Percentiles rank a stretch among this genome's conserved stretches.
Evolutionary conservation across 2,888 invertebrate species (phyloP).

Genomic region (Dicyrtoma fusca): DNA sequence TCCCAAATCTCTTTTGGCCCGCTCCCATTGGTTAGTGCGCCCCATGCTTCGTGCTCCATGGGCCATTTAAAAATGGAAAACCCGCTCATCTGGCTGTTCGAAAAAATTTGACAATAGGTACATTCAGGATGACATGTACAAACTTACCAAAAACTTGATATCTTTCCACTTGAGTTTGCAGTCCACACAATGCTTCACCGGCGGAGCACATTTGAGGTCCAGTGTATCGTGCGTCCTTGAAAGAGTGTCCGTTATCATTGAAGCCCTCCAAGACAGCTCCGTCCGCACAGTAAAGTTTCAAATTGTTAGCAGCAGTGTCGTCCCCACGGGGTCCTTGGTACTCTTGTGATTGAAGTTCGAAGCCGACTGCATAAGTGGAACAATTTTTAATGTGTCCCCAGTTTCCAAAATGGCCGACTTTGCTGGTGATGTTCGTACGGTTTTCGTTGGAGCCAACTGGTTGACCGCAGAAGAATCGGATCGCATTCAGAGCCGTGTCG

Average conservation of each 20-base stretch:
- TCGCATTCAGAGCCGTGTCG: conserved; percentile 48
- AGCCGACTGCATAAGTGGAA: conserved; percentile 42
- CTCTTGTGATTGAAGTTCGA: conserved; percentile 45
- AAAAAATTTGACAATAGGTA: too few relatives aligned
- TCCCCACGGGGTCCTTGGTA: conserved; percentile 44
- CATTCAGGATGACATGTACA: too few relatives aligned
- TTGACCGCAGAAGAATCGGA: conserved; percentile 43
- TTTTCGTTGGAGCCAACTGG: conserved; percentile 1
- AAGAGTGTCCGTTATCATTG: conserved; percentile 39
- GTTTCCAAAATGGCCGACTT: conserved; percentile 32
- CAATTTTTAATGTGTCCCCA: conserved; percentile 19
- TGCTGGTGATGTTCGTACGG: conserved; percentile 31
- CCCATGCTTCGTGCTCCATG: too few relatives aligned
- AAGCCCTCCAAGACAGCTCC: conserved; percentile 42
- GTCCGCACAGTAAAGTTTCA: conserved; percentile 42
- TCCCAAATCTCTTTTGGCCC: too few relatives aligned
- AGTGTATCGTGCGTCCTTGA: conserved; percentile 36
- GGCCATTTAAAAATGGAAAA: too few relatives aligned
- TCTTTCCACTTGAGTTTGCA: conserved; percentile 49
- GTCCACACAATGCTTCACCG: conserved; percentile 42
- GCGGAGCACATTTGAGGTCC: conserved; percentile 38
- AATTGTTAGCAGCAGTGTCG: conserved; percentile 46
- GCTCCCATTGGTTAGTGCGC: too few relatives aligned
- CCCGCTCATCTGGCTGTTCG: too few relatives aligned
- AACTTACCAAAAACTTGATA: conserved; percentile 47